These are phyloP conservation scores for Protobothrops mucrosquamatus DNA, from an alignment of 2,113 vertebrate genomes.

Conservation along the genomic window DNA sequence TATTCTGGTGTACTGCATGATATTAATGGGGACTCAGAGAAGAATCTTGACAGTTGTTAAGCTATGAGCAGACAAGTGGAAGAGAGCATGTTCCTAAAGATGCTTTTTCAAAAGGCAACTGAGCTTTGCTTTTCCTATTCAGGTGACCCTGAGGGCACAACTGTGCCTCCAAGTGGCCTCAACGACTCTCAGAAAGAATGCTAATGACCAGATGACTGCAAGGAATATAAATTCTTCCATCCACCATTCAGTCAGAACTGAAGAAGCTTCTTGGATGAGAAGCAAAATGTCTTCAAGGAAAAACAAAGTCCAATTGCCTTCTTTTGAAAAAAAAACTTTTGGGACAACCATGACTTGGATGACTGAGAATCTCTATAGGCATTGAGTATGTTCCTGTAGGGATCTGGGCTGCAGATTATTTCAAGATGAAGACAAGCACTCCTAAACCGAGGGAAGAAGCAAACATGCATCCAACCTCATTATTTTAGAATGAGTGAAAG, in stretches of 20 bases:
- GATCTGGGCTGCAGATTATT: not conserved
- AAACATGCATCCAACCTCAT: not conserved
- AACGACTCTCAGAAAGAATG: not conserved
- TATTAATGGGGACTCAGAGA: not conserved
- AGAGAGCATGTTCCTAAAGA: not conserved
- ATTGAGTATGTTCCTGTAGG: not conserved
- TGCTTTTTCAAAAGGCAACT: not conserved
- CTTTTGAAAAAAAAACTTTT: too few relatives aligned
- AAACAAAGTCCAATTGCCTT: too few relatives aligned
- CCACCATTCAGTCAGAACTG: not conserved
- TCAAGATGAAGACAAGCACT: not conserved
- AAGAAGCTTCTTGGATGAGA: not conserved
- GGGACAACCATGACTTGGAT: too few relatives aligned
- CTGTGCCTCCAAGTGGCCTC: not conserved
- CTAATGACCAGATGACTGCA: not conserved
- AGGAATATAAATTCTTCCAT: too few relatives aligned
- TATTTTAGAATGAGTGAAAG: not conserved
- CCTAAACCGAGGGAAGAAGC: not conserved
- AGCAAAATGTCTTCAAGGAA: too few relatives aligned
- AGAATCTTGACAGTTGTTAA: not conserved
- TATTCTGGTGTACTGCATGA: not conserved
- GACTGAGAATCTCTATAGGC: too few relatives aligned
- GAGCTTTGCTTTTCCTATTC: not conserved
- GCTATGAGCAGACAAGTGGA: not conserved
- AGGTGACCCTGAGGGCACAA: not conserved